Conservation (phyloP, 1,140 invertebrate species). For the Nephila pilipes region DNA sequence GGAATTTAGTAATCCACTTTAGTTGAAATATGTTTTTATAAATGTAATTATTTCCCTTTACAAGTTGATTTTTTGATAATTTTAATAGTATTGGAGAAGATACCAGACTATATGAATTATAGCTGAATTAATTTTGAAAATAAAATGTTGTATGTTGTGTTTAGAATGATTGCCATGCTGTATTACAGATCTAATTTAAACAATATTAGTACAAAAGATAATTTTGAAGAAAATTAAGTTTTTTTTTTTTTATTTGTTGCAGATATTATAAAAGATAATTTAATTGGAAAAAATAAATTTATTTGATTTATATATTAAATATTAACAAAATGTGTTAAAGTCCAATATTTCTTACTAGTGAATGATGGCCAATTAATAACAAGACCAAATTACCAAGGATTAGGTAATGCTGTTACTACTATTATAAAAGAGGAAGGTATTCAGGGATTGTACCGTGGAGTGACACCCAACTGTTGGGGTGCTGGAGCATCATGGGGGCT, state of each 20-base stretch:
- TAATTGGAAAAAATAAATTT: neutral
- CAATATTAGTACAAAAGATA: too few relatives aligned
- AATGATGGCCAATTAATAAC: conserved; percentile 91
- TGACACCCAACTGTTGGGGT: conserved; percentile 96
- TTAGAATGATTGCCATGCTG: too few relatives aligned
- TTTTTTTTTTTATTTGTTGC: neutral
- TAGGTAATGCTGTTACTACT: conserved; percentile 91
- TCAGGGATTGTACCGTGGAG: conserved; percentile 95
- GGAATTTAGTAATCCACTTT: too few relatives aligned
- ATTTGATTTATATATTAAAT: neutral
- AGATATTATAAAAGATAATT: neutral
- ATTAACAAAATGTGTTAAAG: neutral
- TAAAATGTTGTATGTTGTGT: too few relatives aligned
- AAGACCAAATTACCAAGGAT: conserved; percentile 92
- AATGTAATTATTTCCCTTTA: too few relatives aligned
- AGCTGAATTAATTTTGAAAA: too few relatives aligned
- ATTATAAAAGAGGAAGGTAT: conserved; percentile 92
- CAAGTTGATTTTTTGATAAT: too few relatives aligned
- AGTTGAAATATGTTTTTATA: too few relatives aligned
- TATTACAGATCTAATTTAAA: too few relatives aligned
- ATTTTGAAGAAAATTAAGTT: neutral
- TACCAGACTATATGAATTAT: too few relatives aligned
- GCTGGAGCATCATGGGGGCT: conserved; percentile 98
- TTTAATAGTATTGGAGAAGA: too few relatives aligned
- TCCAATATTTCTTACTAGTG: conserved; percentile 85